A percentile compares a stretch with the other conserved stretches of the same genome.
Evolutionary conservation across 2,797 vertebrate species (phyloP).

Genomic region (Triplophysa yarkandensis): DNA sequence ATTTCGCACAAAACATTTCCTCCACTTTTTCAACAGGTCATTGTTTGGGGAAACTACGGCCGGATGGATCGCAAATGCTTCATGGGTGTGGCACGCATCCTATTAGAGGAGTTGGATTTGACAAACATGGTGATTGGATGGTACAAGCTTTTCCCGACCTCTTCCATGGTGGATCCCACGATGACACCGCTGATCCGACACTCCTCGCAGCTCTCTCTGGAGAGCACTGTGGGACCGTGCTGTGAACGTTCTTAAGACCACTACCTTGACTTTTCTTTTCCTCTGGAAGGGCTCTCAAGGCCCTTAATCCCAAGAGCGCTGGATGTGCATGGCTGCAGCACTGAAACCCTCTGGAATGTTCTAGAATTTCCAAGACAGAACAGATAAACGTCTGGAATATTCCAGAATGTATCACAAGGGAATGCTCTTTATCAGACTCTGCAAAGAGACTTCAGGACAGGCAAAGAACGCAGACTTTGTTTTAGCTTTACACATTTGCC

Average conservation of each 20-base stretch:
- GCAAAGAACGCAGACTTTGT: slow-evolving; percentile 29
- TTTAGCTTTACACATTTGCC: slow-evolving; percentile 46
- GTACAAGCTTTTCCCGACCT: slow-evolving; percentile 99
- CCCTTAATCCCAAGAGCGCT: slow-evolving; percentile 71
- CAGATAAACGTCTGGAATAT: slow-evolving; percentile 47
- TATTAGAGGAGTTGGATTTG: slow-evolving; percentile 98
- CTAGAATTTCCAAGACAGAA: slow-evolving; percentile 45
- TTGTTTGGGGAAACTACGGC: slow-evolving; percentile 98
- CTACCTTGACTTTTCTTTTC: slow-evolving; percentile 66
- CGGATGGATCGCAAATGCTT: slow-evolving; percentile 99
- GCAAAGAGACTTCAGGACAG: slow-evolving; percentile 28
- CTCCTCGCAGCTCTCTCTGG: slow-evolving; percentile 97
- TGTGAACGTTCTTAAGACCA: slow-evolving; percentile 89
- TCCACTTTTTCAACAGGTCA: slow-evolving; percentile 78
- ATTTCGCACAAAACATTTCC: not conserved
- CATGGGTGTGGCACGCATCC: slow-evolving; percentile 96
- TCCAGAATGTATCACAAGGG: slow-evolving; percentile 31
- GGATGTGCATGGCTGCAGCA: slow-evolving; percentile 73
- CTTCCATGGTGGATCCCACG: slow-evolving; percentile 97
- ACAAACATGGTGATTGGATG: slow-evolving; percentile 94
- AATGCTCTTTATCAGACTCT: slow-evolving; percentile 24
- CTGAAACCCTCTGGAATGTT: slow-evolving; percentile 57
- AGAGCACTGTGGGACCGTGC: slow-evolving; percentile 95
- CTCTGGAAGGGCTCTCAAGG: slow-evolving; percentile 71
- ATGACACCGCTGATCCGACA: slow-evolving; percentile 93